phyloP scores from a whole-genome alignment of 2,113 vertebrate species.

The Lepisosteus oculatus region DNA sequence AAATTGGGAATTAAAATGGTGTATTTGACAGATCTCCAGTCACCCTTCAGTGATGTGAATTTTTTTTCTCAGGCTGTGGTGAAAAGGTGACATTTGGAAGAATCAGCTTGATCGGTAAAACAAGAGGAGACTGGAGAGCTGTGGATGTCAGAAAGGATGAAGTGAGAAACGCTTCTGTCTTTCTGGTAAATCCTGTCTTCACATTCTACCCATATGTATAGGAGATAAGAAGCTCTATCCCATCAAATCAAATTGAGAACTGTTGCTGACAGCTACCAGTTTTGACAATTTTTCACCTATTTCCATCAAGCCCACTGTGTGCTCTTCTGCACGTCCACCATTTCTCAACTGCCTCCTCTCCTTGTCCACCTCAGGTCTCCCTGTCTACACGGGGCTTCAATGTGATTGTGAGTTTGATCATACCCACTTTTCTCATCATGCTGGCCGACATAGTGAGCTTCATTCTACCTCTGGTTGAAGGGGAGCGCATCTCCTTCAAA shows the following conservation, averaged over 20 bases:
- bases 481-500: slow-evolving; percentile 64
- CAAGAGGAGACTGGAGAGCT: slow-evolving; percentile 53
- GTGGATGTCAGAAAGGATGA: accelerated
- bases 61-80: slow-evolving; percentile 45
- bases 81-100: slow-evolving; percentile 9
- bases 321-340: not conserved
- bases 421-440: slow-evolving; percentile 58
- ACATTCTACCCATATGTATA: not conserved
- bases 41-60: no score
- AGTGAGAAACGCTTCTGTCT: slow-evolving; percentile 19
- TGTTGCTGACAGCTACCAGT: no score
- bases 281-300: not conserved
- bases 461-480: slow-evolving; percentile 51
- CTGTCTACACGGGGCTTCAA: slow-evolving; percentile 44
- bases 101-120: not conserved
- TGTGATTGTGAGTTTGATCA: slow-evolving; percentile 46
- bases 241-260: no score
- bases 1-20: no score
- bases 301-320: not conserved
- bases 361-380: slow-evolving; percentile 39
- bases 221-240: not conserved
- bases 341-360: not conserved
- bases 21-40: no score
- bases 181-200: slow-evolving; percentile 39
- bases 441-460: slow-evolving; percentile 56